Conservation (phyloP, 2,113 vertebrate genomes). For the Coregonus clupeaformis region DNA sequence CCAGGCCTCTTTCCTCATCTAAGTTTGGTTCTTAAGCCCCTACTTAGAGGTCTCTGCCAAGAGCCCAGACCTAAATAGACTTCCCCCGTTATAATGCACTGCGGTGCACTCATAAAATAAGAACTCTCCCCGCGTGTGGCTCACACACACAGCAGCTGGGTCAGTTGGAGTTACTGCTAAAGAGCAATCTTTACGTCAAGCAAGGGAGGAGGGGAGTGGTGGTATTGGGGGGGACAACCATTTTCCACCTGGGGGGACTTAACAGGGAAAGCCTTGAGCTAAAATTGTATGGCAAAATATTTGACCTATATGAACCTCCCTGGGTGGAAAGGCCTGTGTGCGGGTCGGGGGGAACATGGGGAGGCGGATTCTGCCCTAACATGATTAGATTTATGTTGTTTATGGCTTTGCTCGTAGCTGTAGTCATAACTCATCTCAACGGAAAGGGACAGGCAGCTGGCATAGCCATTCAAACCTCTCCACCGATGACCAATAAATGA, state of each 20-base stretch:
- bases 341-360: not conserved
- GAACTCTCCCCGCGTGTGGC: conserved; percentile 36
- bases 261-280: conserved; percentile 40
- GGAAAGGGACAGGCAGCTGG: conserved; percentile 39
- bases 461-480: conserved; percentile 16
- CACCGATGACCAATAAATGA: conserved; percentile 34
- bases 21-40: conserved; percentile 60
- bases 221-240: not conserved
- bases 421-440: conserved; percentile 37
- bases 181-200: conserved; percentile 47
- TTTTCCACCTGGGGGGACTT: conserved; percentile 18
- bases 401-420: conserved; percentile 1
- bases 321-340: conserved; percentile 4
- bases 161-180: conserved; percentile 63
- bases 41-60: conserved; percentile 51
- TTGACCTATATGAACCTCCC: conserved; percentile 29
- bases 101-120: conserved; percentile 60
- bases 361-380: conserved; percentile 26
- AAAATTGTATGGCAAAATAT: conserved; percentile 46
- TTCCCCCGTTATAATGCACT: conserved; percentile 51
- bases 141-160: conserved; percentile 49
- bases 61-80: conserved; percentile 65
- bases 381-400: conserved; percentile 37
- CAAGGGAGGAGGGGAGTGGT: conserved; percentile 20
- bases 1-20: conserved; percentile 51